A percentile compares a stretch with the other conserved stretches of the same genome.
Evolutionary conservation across 2,888 invertebrate genomes (phyloP).

Genomic region (Pammene aurita): DNA sequence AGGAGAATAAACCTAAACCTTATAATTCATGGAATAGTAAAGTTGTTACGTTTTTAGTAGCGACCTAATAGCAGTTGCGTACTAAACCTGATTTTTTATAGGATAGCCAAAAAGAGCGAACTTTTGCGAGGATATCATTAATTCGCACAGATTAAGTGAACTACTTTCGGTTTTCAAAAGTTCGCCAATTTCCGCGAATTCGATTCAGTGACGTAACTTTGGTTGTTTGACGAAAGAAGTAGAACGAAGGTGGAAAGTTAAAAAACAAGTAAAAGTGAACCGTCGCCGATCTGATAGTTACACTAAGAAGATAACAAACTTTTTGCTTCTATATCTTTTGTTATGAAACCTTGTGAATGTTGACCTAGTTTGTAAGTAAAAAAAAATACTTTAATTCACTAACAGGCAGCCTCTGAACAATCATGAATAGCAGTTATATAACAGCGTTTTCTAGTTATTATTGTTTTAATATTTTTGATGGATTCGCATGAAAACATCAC

Average conservation of each 20-base stretch:
- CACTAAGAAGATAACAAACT: slow-evolving; percentile 40
- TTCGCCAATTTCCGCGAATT: slow-evolving; percentile 18
- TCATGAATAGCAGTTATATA: too few relatives aligned
- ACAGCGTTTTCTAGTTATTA: background rate
- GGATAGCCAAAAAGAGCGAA: too few relatives aligned
- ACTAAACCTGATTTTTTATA: too few relatives aligned
- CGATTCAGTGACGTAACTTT: slow-evolving; percentile 23
- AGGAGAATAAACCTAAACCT: too few relatives aligned
- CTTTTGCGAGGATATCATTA: background rate
- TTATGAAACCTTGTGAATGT: slow-evolving; percentile 26
- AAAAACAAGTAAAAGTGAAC: slow-evolving; percentile 33
- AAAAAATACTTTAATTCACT: background rate
- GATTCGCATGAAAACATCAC: too few relatives aligned
- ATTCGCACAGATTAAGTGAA: background rate
- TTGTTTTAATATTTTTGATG: too few relatives aligned
- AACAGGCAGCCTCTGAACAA: background rate
- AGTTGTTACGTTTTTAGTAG: too few relatives aligned
- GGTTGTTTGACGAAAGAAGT: slow-evolving; percentile 27
- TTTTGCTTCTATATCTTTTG: slow-evolving; percentile 32
- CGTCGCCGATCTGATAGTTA: slow-evolving; percentile 21
- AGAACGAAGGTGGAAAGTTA: slow-evolving; percentile 31
- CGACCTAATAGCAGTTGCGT: too few relatives aligned
- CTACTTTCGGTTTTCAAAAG: slow-evolving; percentile 7
- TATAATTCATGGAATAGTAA: too few relatives aligned
- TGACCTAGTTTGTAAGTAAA: slow-evolving; percentile 10